Percentiles rank a stretch among this genome's conserved stretches.
Conservation (phyloP, 2,888 invertebrate genomes). For the Iselma pallidipennis region DNA sequence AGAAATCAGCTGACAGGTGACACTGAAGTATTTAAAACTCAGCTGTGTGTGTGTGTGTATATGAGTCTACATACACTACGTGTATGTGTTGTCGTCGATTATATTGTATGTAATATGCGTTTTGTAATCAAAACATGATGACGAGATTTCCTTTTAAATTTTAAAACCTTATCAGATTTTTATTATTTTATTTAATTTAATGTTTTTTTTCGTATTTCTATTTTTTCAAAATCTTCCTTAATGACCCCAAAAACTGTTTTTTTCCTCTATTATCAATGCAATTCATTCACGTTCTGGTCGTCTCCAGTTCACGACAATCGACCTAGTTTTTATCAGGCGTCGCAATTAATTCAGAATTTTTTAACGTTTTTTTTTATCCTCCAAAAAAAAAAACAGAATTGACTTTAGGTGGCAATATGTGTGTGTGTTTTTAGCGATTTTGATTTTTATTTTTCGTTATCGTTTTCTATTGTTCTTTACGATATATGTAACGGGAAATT, state of each 20-base stretch:
- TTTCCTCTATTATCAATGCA: not conserved
- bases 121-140: not conserved
- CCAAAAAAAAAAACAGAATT: too few relatives aligned
- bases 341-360: too few relatives aligned
- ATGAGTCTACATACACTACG: too few relatives aligned
- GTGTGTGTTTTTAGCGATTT: too few relatives aligned
- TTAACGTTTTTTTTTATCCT: too few relatives aligned
- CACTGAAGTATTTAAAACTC: slow-evolving; percentile 21
- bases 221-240: not conserved
- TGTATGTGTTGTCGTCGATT: too few relatives aligned
- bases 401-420: too few relatives aligned
- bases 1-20: slow-evolving; percentile 29
- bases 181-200: not conserved
- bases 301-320: not conserved
- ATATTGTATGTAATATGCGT: not conserved
- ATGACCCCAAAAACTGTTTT: not conserved
- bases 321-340: not conserved
- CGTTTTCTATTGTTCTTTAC: not conserved
- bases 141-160: slow-evolving; percentile 1
- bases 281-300: not conserved
- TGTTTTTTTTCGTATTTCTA: not conserved
- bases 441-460: not conserved
- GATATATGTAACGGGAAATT: not conserved
- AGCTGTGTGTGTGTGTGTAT: slow-evolving; percentile 12
- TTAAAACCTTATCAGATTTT: slow-evolving; percentile 1